Evolutionary conservation across 1,140 invertebrate species (phyloP), one percentile per base, ranked within the genome.

Genomic region (Leptinotarsa lineolata): DNA sequence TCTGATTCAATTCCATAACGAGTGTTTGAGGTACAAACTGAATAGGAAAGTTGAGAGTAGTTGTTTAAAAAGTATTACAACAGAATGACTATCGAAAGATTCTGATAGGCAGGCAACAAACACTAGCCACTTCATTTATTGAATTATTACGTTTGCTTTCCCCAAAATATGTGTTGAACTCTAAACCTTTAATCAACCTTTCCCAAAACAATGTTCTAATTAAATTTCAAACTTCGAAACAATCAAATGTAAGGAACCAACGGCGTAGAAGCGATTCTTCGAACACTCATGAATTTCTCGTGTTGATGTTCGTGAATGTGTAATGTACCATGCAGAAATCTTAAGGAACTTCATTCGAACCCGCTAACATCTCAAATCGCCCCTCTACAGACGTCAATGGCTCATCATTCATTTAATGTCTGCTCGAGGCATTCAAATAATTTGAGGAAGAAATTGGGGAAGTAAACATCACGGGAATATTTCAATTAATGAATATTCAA

Each of bases 401-500:
- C 67, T 45, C 46, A 68, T 68, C 67, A 68, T 68, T 68, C 54
- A 68, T 68, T 68, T 68, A 68, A 68, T 54, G 54, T 68, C 67
- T 68, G 67, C 67, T 68, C 20, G 20, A 68, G 67, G 67, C 67
- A 68, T 68, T 68, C 67, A 24, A 68, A 68, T 68, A 68, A 68
- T 68, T 68, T 68, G 67, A 45, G 45, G 0, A 22, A 68, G 30
- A 68, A 68, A 54, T 54, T 68, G 45, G 67, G 48, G 67, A 68
- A 46, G 67, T 58, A 68, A 68, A 68, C 67, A 68, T 30, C 20
- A 67, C 18, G 16, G 20, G 24, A 3, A 18, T 30, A 63, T 63
- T 63, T 63, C 61, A 16, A 15, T 21, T 63, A 63, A 63, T 63
- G 61, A 21, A 63, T 18, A 22, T 63, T 30, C 61, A 18, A n/a